Evolutionary conservation across 2,888 invertebrate genomes (phyloP).

Genomic region (Sylvicola cinctus): DNA sequence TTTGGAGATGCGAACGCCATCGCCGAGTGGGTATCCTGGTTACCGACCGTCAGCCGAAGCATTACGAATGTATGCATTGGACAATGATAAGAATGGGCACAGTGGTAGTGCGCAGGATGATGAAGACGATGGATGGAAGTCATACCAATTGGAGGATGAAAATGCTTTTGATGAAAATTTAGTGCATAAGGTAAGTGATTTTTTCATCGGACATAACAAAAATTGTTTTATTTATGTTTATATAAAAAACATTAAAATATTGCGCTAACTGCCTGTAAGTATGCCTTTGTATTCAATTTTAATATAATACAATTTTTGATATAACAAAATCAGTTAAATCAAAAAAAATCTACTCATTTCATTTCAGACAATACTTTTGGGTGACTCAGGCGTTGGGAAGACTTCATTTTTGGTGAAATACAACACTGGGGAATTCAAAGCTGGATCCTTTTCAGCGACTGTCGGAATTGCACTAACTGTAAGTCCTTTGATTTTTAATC

Average conservation of each 20-base stretch:
- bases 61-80: conserved; percentile 29
- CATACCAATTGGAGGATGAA: conserved; percentile 23
- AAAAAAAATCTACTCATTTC: conserved; percentile 6
- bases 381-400: conserved; percentile 86
- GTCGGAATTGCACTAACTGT: conserved; percentile 92
- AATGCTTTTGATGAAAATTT: conserved; percentile 30
- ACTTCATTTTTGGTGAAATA: conserved; percentile 83
- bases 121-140: conserved; percentile 21
- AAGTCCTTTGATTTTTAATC: conserved; percentile 25
- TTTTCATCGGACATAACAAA: background rate
- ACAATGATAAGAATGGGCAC: conserved; percentile 13
- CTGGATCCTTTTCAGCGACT: conserved; percentile 81
- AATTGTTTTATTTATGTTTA: too few species aligned
- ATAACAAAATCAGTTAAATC: background rate
- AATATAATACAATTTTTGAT: conserved; percentile 1
- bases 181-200: conserved; percentile 40
- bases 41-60: conserved; percentile 56
- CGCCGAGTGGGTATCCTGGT: conserved; percentile 61
- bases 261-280: too few species aligned
- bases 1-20: conserved; percentile 28
- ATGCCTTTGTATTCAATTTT: too few species aligned
- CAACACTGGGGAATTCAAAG: conserved; percentile 79
- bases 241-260: too few species aligned
- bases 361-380: conserved; percentile 73
- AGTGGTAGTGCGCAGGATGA: conserved; percentile 21